phyloP scores from a whole-genome alignment of 2,113 vertebrate genomes.

The Jacana jacana region DNA sequence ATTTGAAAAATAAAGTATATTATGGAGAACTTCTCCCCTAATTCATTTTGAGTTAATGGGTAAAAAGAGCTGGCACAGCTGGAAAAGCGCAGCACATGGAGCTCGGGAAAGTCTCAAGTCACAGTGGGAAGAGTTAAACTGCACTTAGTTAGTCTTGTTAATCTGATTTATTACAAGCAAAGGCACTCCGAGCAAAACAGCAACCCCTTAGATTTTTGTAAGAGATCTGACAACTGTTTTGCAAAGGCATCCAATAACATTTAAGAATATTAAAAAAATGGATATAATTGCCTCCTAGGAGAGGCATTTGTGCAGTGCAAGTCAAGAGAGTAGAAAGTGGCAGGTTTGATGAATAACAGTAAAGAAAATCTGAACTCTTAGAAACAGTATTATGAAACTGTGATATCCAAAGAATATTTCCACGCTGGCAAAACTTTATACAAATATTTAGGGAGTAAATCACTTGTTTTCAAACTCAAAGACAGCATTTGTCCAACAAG shows the following conservation, averaged over 20 bases:
- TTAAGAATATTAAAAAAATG: conserved; percentile 7
- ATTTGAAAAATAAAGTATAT: not conserved
- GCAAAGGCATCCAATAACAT: not conserved
- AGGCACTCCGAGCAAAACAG: not conserved
- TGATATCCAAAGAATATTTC: not conserved
- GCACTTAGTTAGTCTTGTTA: conserved; percentile 41
- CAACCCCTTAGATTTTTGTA: not conserved
- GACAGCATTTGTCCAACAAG: not conserved
- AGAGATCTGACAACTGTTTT: conserved; percentile 26
- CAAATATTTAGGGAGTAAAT: not conserved
- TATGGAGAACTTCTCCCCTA: not conserved
- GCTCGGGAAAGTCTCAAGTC: not conserved
- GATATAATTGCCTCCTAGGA: conserved; percentile 44
- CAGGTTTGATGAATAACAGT: not conserved
- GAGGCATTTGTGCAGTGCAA: conserved; percentile 5
- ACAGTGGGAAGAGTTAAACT: conserved; percentile 53
- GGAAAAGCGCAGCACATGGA: conserved; percentile 29
- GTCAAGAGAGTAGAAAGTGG: not conserved
- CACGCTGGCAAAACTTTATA: not conserved
- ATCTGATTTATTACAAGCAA: conserved; percentile 59
- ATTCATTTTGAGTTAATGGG: conserved; percentile 33
- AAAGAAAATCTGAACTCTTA: not conserved
- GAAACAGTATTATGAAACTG: not conserved
- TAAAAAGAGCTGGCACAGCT: conserved; percentile 54
- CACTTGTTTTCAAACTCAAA: not conserved